Evolutionary conservation across 2,888 invertebrate genomes (phyloP).

Genomic region (Drosophila buzzatii): DNA sequence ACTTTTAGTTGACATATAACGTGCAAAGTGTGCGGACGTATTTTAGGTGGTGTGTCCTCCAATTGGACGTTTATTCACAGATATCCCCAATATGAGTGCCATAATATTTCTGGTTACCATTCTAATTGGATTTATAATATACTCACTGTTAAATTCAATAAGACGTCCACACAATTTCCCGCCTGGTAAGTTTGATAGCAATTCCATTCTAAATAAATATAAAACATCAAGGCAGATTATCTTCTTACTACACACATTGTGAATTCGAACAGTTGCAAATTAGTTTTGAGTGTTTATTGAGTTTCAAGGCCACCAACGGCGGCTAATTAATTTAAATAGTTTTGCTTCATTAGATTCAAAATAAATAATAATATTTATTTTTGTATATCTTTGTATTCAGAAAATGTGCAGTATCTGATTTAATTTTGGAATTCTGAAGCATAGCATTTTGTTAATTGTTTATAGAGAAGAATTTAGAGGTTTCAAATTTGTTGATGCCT

Average conservation of each 20-base stretch:
- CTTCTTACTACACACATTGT: background rate
- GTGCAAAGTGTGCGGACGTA: slow-evolving; percentile 44
- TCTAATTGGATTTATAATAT: slow-evolving; percentile 66
- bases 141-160: slow-evolving; percentile 67
- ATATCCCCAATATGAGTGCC: slow-evolving; percentile 63
- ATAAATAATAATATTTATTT: slow-evolving; percentile 11
- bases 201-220: background rate
- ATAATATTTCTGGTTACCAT: slow-evolving; percentile 66
- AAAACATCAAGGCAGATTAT: background rate
- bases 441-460: background rate
- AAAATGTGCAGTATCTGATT: no score
- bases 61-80: background rate
- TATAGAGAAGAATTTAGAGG: background rate
- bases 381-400: background rate
- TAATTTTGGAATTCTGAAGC: background rate
- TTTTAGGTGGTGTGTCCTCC: background rate
- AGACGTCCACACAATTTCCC: slow-evolving; percentile 81
- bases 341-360: slow-evolving; percentile 18
- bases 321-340: slow-evolving; percentile 32
- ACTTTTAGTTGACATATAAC: slow-evolving; percentile 60
- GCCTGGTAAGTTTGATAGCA: slow-evolving; percentile 71
- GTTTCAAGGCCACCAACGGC: slow-evolving; percentile 7
- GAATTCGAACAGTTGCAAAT: slow-evolving; percentile 1
- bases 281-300: slow-evolving; percentile 3
- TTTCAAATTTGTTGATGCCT: slow-evolving; percentile 9